A percentile compares a stretch with the other conserved stretches of the same genome.
Evolutionary conservation across 2,113 vertebrate genomes (phyloP).

Genomic region (Strigops habroptila): DNA sequence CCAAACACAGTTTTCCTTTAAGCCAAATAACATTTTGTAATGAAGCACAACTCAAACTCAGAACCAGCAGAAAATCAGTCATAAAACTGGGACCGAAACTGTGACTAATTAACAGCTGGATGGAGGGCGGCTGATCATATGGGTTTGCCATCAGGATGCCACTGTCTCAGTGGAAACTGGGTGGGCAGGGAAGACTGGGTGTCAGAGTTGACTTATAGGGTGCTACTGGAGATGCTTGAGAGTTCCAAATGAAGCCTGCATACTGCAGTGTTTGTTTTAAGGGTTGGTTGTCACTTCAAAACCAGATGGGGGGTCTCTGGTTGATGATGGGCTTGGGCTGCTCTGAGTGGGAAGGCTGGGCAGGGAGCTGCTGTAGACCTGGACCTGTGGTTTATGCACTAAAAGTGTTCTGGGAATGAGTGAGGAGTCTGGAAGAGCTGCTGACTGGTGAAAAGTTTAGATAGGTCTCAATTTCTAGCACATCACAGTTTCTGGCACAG

Average conservation of each 20-base stretch:
- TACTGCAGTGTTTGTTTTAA: neutral
- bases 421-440: neutral
- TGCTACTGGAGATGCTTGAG: neutral
- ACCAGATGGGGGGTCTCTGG: accelerated
- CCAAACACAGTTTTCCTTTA: neutral
- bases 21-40: neutral
- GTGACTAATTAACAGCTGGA: neutral
- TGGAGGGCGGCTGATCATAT: neutral
- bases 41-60: neutral
- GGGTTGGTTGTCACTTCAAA: neutral
- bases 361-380: neutral
- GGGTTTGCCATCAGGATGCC: neutral
- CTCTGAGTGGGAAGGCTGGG: neutral
- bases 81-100: neutral
- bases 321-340: neutral
- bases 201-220: neutral
- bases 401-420: neutral
- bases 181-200: neutral
- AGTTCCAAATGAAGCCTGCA: neutral
- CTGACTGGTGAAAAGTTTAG: neutral
- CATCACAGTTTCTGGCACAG: neutral
- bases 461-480: neutral
- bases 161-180: neutral
- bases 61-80: neutral
- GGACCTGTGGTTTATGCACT: neutral